Evolutionary conservation across 1,140 invertebrate species (phyloP).

Genomic region (Conus ventricosus): DNA sequence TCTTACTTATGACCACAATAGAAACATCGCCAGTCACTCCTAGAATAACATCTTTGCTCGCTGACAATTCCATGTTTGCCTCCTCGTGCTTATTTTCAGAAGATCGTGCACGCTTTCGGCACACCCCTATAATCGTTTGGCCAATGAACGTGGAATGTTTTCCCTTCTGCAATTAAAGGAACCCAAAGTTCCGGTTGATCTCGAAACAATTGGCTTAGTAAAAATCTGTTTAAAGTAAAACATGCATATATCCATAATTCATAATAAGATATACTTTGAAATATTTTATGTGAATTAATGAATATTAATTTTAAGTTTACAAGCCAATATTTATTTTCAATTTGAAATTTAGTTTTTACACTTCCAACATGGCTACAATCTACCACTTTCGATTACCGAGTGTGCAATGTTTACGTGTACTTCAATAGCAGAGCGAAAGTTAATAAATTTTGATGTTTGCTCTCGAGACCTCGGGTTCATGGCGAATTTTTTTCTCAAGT

Average conservation of each 20-base stretch:
- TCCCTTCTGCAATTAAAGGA: not conserved
- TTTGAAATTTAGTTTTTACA: not conserved
- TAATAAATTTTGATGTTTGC: not conserved
- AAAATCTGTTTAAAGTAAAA: not conserved
- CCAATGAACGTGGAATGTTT: no score
- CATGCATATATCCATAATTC: no score
- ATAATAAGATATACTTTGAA: no score
- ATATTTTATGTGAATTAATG: no score
- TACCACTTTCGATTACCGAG: not conserved
- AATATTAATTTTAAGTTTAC: not conserved
- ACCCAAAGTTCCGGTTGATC: not conserved
- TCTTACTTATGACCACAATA: conserved; percentile 6
- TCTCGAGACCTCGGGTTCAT: not conserved
- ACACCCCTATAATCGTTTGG: no score
- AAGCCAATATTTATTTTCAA: not conserved
- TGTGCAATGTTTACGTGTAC: not conserved
- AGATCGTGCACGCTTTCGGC: no score
- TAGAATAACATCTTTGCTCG: not conserved
- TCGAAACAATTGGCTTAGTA: not conserved
- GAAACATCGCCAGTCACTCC: conserved; percentile 21
- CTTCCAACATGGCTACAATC: not conserved
- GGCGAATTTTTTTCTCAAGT: no score
- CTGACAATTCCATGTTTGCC: not conserved
- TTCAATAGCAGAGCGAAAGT: not conserved
- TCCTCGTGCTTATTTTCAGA: no score